Percentiles rank a stretch among this genome's conserved stretches.
phyloP scores from a whole-genome alignment of 1,140 invertebrate species.

The Calephelis nemesis region DNA sequence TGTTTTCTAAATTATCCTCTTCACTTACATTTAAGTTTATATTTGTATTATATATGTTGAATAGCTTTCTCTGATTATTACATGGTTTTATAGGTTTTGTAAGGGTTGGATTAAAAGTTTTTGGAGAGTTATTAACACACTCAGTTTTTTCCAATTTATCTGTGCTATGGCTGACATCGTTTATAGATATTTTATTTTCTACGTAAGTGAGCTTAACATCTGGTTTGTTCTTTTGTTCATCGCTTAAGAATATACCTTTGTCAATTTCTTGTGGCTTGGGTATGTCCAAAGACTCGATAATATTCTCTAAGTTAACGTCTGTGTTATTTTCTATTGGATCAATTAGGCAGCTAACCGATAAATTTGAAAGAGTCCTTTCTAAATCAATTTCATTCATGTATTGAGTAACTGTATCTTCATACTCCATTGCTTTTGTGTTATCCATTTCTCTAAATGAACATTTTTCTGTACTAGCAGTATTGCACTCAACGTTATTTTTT shows the following conservation, averaged over 20 bases:
- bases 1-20: neutral
- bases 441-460: neutral
- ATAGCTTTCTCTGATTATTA: neutral
- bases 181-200: neutral
- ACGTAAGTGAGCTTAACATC: neutral
- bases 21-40: conserved; percentile 1
- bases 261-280: neutral
- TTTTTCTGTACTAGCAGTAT: neutral
- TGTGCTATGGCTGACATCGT: neutral
- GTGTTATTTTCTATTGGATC: conserved; percentile 17
- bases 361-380: conserved; percentile 20
- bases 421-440: neutral
- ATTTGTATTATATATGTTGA: neutral
- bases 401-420: neutral
- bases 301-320: conserved; percentile 5
- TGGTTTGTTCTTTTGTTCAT: neutral
- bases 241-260: neutral
- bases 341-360: conserved; percentile 18
- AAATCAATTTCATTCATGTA: conserved; percentile 11
- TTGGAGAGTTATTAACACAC: neutral
- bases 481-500: neutral
- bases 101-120: too few relatives aligned
- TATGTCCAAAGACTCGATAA: neutral
- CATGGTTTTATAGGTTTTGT: neutral
- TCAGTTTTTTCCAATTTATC: neutral